Percentiles rank a stretch among this genome's conserved stretches.
phyloP scores from a whole-genome alignment of 1,140 invertebrate species.

The Drosophila sproati region DNA sequence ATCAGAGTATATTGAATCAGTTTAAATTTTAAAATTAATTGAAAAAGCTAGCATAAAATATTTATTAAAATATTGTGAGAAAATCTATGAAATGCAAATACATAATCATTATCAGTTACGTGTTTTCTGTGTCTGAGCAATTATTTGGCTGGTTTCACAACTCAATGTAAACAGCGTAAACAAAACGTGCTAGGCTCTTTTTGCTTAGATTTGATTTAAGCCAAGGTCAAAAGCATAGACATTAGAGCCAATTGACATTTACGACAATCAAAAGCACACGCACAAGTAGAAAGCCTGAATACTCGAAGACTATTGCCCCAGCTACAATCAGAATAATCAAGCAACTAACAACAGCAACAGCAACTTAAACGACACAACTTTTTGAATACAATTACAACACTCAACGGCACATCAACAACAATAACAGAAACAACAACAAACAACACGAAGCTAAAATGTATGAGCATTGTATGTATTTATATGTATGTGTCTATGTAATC shows the following conservation, averaged over 20 bases:
- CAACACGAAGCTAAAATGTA: not conserved
- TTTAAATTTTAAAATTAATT: too few species aligned
- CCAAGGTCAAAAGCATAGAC: conserved; percentile 59
- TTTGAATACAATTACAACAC: conserved; percentile 66
- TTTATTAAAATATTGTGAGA: too few species aligned
- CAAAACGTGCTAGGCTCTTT: conserved; percentile 2
- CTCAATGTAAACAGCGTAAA: not conserved
- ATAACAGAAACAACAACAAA: conserved; percentile 15
- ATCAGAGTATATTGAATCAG: too few species aligned
- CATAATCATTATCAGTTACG: not conserved
- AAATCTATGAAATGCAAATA: too few species aligned
- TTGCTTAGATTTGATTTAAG: conserved; percentile 34
- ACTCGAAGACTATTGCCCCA: conserved; percentile 12
- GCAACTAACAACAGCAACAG: conserved; percentile 15
- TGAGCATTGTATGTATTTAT: conserved; percentile 8
- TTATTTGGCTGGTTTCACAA: conserved; percentile 3
- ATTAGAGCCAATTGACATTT: conserved; percentile 71
- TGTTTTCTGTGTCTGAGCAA: not conserved
- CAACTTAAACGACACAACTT: conserved; percentile 49
- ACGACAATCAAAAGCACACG: conserved; percentile 58
- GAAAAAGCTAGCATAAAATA: too few species aligned
- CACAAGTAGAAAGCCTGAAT: conserved; percentile 26
- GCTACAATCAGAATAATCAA: conserved; percentile 25
- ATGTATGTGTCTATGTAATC: not conserved
- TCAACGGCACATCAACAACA: conserved; percentile 39